phyloP scores from a whole-genome alignment of 2,797 vertebrate species.

The Gambelia wislizenii region DNA sequence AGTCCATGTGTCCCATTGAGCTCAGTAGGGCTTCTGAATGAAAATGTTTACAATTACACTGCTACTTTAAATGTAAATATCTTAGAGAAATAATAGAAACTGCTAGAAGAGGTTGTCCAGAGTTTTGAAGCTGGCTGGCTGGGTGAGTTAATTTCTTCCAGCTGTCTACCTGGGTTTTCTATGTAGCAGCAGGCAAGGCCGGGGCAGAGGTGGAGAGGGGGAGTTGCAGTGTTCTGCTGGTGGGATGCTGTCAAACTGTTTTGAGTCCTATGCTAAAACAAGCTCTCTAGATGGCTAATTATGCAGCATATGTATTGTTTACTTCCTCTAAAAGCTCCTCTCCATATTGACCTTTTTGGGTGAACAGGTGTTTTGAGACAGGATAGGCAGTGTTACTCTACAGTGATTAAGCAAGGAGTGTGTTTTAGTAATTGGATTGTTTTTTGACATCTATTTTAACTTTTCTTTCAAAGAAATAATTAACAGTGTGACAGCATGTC shows the following conservation, averaged over 20 bases:
- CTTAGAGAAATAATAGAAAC: background rate
- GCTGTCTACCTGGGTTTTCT: too few relatives aligned
- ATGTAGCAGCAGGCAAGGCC: too few relatives aligned
- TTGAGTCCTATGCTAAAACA: too few relatives aligned
- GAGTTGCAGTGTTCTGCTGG: too few relatives aligned
- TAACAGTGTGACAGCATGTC: background rate
- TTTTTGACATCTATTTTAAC: background rate
- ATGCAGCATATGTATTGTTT: background rate
- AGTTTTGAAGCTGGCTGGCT: too few relatives aligned
- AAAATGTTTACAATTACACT: background rate
- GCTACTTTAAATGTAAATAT: background rate
- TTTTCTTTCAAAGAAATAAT: background rate
- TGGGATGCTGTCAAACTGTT: too few relatives aligned
- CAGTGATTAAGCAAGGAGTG: background rate
- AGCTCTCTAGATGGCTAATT: background rate
- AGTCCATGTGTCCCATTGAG: background rate
- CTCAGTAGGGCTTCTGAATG: background rate
- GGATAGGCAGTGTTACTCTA: background rate
- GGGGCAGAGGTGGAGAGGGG: too few relatives aligned
- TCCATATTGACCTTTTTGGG: background rate
- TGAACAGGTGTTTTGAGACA: background rate
- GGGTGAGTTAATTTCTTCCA: too few relatives aligned
- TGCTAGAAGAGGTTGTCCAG: background rate
- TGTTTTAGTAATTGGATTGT: background rate
- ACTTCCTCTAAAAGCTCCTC: background rate